Percentiles rank a stretch among this genome's conserved stretches.
These are phyloP conservation scores for Amphimedon queenslandica DNA, from an alignment of 37 sponge, comb jelly and placozoan genomes.

Conservation along the genomic window DNA sequence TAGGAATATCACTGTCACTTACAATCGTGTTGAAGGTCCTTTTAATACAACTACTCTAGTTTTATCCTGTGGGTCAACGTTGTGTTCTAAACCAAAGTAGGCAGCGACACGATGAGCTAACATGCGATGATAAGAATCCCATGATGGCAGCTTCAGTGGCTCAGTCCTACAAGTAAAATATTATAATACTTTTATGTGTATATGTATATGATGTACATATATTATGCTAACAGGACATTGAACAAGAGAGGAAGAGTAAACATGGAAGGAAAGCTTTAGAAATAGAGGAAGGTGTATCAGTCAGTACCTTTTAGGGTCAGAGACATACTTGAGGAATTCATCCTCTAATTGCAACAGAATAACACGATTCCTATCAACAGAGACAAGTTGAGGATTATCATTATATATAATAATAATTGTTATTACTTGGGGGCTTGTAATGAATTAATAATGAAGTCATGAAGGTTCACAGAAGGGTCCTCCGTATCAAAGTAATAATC, in stretches of 20 bases:
- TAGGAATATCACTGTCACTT: slow-evolving; percentile 21
- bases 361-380: slow-evolving; percentile 49
- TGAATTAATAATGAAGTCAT: slow-evolving; percentile 69
- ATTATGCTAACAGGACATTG: background rate
- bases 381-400: slow-evolving; percentile 2
- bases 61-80: slow-evolving; percentile 79
- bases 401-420: too few species aligned
- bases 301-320: slow-evolving; percentile 35
- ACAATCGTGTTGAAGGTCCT: slow-evolving; percentile 75
- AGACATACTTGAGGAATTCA: slow-evolving; percentile 59
- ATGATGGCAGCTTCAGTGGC: slow-evolving; percentile 64
- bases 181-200: too few species aligned
- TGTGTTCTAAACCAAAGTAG: slow-evolving; percentile 88
- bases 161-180: slow-evolving; percentile 21
- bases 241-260: background rate
- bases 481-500: slow-evolving; percentile 75
- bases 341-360: slow-evolving; percentile 69
- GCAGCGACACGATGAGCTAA: slow-evolving; percentile 88
- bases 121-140: slow-evolving; percentile 88
- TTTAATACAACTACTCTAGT: slow-evolving; percentile 73
- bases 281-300: too few species aligned
- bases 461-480: slow-evolving; percentile 79
- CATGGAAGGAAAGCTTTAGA: too few species aligned
- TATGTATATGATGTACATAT: background rate
- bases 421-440: slow-evolving; percentile 60